phyloP scores from a whole-genome alignment of 1,140 invertebrate species.

The Coptotermes formosanus region DNA sequence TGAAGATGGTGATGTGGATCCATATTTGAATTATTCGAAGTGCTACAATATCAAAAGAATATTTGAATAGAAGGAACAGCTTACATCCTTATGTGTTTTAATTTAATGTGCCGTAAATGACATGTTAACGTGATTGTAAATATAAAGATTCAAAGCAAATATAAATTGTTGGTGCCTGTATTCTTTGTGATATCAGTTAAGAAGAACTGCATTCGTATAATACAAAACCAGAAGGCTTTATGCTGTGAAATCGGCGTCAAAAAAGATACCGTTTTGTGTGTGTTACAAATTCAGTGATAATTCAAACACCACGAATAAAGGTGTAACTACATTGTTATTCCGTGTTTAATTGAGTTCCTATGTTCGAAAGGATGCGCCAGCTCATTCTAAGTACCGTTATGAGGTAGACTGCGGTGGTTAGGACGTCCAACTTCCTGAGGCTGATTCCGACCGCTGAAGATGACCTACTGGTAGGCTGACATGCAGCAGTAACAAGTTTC shows the following conservation, averaged over 20 bases:
- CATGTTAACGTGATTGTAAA: neutral
- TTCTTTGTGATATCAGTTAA: no score
- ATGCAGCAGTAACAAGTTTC: neutral
- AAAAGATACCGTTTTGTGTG: no score
- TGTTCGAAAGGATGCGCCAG: neutral
- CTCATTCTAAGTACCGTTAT: neutral
- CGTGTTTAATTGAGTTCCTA: neutral
- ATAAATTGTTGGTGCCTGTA: no score
- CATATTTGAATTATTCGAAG: no score
- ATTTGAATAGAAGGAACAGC: no score
- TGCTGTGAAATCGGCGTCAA: no score
- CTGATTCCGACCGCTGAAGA: neutral
- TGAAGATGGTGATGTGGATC: no score
- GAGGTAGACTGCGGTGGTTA: neutral
- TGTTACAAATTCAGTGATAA: no score
- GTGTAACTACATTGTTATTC: neutral
- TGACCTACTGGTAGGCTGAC: neutral
- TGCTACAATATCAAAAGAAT: no score
- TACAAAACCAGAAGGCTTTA: no score
- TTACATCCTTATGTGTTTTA: neutral
- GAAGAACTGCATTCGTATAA: no score
- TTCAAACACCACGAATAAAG: neutral
- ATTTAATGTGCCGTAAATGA: neutral
- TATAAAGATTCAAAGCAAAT: neutral
- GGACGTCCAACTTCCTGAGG: slow-evolving; percentile 7